Evolutionary conservation across 2,797 vertebrate genomes (phyloP).

Genomic region (Vespertilio murinus): DNA sequence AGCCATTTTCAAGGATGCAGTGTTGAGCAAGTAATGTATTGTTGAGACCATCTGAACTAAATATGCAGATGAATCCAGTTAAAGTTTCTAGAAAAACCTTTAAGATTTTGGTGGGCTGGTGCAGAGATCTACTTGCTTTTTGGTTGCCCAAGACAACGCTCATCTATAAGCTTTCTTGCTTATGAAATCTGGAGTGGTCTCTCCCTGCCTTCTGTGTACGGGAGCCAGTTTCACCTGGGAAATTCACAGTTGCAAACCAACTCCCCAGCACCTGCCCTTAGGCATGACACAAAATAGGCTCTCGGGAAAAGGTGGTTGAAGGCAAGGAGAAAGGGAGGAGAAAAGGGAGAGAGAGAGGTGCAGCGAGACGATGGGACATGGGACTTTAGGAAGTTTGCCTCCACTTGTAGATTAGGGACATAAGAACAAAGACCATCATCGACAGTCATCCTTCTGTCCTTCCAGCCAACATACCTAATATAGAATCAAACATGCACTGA

Average conservation of each 20-base stretch:
- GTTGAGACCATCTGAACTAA: not conserved
- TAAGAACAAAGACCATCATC: constrained; percentile 11
- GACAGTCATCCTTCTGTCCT: constrained; percentile 14
- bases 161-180: not conserved
- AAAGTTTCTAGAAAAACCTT: not conserved
- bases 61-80: not conserved
- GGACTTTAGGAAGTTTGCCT: not conserved
- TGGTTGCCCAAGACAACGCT: not conserved
- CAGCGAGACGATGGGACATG: too few species aligned
- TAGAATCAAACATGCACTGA: not conserved
- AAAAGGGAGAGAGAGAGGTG: fast-evolving
- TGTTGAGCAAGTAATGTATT: not conserved
- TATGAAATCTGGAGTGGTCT: not conserved
- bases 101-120: not conserved
- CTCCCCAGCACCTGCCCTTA: not conserved
- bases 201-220: not conserved
- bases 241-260: not conserved
- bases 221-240: not conserved
- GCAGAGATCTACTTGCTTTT: not conserved
- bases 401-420: not conserved
- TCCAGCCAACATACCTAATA: not conserved
- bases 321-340: too few species aligned
- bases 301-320: not conserved
- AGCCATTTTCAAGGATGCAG: not conserved
- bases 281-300: not conserved